Conservation (phyloP, 2,888 invertebrate genomes). For the Neria commutata region DNA sequence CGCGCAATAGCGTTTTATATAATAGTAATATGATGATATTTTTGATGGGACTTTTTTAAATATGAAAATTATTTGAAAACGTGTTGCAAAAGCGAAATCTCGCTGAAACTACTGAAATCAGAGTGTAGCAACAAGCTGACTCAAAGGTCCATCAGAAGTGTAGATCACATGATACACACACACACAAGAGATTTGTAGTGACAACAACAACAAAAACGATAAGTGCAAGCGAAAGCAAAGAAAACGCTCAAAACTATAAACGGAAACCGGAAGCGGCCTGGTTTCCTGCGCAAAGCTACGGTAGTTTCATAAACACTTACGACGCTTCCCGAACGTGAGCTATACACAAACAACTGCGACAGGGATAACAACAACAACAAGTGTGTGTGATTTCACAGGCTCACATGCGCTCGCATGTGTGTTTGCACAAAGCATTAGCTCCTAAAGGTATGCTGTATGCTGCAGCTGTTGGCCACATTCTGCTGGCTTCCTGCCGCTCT, state of each 20-base stretch:
- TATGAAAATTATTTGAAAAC: too few species aligned
- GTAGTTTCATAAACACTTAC: background rate
- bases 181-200: background rate
- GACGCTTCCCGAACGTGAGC: slow-evolving; percentile 2
- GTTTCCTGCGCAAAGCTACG: slow-evolving; percentile 31
- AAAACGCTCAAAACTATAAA: background rate
- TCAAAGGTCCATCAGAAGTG: background rate
- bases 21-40: too few species aligned
- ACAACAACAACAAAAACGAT: background rate
- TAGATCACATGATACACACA: background rate
- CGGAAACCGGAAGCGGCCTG: slow-evolving; percentile 31
- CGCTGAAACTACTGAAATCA: too few species aligned
- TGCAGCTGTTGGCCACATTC: too few species aligned
- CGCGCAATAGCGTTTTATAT: too few species aligned
- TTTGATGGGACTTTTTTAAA: too few species aligned
- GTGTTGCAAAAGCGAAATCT: too few species aligned
- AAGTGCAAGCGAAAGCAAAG: background rate
- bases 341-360: background rate
- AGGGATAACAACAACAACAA: background rate
- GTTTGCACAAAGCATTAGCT: slow-evolving; percentile 27
- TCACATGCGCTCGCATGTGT: slow-evolving; percentile 3
- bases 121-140: background rate
- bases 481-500: slow-evolving; percentile 13
- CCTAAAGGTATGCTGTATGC: slow-evolving; percentile 18
- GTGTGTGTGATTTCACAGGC: too few species aligned